Conservation (phyloP, 2,888 invertebrate genomes). For the Bellardia bayeri region DNA sequence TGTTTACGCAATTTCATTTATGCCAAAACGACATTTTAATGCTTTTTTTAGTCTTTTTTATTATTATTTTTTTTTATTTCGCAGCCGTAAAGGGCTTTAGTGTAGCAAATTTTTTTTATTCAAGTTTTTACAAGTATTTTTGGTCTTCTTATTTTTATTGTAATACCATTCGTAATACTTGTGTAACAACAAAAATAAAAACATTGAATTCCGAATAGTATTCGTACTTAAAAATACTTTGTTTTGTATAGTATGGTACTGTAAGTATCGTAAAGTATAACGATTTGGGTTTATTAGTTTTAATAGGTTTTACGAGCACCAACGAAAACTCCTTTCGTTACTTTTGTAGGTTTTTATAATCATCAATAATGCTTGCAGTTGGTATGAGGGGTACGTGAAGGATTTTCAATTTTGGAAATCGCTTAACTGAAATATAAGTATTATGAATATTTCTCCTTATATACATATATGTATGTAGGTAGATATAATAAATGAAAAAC, state of each 20-base stretch:
- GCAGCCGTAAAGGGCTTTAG: conserved; percentile 71
- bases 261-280: conserved; percentile 52
- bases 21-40: conserved; percentile 71
- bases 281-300: conserved; percentile 65
- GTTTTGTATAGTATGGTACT: neutral
- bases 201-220: conserved; percentile 51
- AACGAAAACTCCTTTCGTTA: conserved; percentile 15
- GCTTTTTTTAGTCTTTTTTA: conserved; percentile 60
- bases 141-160: conserved; percentile 31
- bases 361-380: neutral
- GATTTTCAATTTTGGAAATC: conserved; percentile 15
- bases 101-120: conserved; percentile 69
- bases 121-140: conserved; percentile 69
- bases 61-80: conserved; percentile 24
- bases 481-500: neutral
- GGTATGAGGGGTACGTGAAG: conserved; percentile 7
- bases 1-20: conserved; percentile 71
- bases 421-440: conserved; percentile 1
- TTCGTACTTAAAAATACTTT: conserved; percentile 46
- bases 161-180: conserved; percentile 31
- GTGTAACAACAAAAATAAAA: neutral
- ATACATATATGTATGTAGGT: too few relatives aligned
- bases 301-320: conserved; percentile 60
- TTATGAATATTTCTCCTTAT: neutral
- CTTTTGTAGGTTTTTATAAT: conserved; percentile 18